Evolutionary conservation across 2,113 vertebrate genomes (phyloP).

Genomic region (Galeopterus variegatus): DNA sequence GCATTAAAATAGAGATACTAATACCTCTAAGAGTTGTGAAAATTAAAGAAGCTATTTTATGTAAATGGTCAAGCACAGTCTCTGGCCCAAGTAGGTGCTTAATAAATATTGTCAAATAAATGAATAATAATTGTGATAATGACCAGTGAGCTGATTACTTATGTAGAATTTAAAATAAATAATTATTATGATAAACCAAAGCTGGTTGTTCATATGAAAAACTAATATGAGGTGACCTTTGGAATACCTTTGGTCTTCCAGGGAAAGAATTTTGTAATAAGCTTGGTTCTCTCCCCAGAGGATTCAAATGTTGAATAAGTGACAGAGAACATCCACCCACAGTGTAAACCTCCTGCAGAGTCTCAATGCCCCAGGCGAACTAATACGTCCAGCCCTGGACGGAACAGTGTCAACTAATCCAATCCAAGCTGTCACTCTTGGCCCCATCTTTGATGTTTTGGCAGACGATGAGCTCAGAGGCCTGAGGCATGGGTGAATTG

Average conservation of each 20-base stretch:
- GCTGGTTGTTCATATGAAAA: not conserved
- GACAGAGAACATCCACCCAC: not conserved
- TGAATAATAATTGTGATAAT: not conserved
- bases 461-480: not conserved
- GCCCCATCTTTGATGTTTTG: conserved; percentile 47
- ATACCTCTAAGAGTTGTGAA: not conserved
- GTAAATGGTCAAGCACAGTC: not conserved
- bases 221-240: not conserved
- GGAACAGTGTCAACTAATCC: not conserved
- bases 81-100: not conserved
- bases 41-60: conserved; percentile 39
- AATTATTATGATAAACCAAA: not conserved
- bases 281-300: conserved; percentile 20
- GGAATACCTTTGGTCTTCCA: conserved; percentile 61
- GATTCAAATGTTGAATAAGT: conserved; percentile 8
- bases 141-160: not conserved
- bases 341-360: not conserved
- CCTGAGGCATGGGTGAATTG: not conserved
- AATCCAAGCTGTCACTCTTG: not conserved
- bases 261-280: conserved; percentile 55
- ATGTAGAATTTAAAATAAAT: not conserved
- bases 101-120: not conserved
- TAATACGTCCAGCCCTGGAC: not conserved
- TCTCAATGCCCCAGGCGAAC: not conserved
- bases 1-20: not conserved